Conservation (phyloP, 2,888 invertebrate genomes). For the Actias luna region DNA sequence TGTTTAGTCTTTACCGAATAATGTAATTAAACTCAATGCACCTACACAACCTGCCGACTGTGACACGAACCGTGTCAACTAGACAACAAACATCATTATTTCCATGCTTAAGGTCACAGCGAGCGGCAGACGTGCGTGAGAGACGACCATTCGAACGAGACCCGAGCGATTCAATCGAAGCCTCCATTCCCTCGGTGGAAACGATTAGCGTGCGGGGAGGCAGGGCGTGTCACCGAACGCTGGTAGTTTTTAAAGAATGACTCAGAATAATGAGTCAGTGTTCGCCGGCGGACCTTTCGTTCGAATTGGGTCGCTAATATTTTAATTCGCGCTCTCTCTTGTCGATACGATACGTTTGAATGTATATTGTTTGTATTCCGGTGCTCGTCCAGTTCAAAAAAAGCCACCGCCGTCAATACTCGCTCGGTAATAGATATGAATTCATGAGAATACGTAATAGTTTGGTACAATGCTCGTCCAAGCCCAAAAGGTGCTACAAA, state of each 20-base stretch:
- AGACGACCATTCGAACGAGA: constrained; percentile 40
- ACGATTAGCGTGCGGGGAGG: constrained; percentile 24
- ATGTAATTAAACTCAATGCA: background rate
- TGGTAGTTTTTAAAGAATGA: constrained; percentile 36
- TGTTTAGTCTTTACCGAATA: background rate
- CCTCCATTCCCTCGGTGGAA: constrained; percentile 22
- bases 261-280: constrained; percentile 30
- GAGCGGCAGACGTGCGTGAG: constrained; percentile 53
- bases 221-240: constrained; percentile 35
- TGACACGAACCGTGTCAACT: constrained; percentile 25
- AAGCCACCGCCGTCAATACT: background rate
- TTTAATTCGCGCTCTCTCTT: background rate
- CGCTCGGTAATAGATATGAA: background rate
- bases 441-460: no score
- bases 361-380: background rate
- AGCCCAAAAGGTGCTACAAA: no score
- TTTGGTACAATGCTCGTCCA: no score
- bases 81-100: constrained; percentile 31
- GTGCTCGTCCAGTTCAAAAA: background rate
- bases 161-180: constrained; percentile 35
- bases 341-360: background rate
- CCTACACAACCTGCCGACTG: constrained; percentile 14
- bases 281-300: constrained; percentile 4
- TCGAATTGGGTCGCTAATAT: constrained; percentile 3
- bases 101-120: constrained; percentile 27